Base-by-base conservation (phyloP, 2,888 invertebrate genomes). In the Ochropacha duplaris region DNA sequence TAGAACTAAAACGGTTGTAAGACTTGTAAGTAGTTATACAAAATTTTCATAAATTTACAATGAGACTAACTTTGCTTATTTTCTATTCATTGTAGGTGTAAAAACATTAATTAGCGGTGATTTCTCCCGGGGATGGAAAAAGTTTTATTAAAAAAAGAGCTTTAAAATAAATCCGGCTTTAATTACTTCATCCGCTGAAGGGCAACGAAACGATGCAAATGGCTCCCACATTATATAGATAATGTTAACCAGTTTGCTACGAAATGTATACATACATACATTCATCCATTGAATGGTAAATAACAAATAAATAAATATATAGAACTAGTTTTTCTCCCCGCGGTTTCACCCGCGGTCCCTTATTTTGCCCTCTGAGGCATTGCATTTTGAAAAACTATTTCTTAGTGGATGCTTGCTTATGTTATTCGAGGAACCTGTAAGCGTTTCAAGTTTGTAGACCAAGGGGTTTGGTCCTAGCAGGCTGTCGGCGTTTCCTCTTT, bases 71-170 rank as follows among this genome's bases (percentile, higher is more conserved):
- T 64, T 57, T 64, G 71, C 56, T 54, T 64, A 56, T 62, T 28
- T 9, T 36, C n/a, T 36, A 62, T 71, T 67, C 57, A 69, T 68
- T 73, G 65, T 54, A 36, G 36, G 24, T 57, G 57, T 62, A 59
- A 61, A 68, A 68, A 64, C 59, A 62, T 64, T 58, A 58, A 65
- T 66, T 70, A 64, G 67, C 61, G 54, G 57, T 65, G 65, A 77
- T 74, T 77, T 74, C 72, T 66, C 75, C 59, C 9, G 62, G 50
- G 72, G 54, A 59, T 54, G 31, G 31, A 3, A 55, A 57, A 44
- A n/a, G 36, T 36, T 39, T 52, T 49, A 31, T 51, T 44, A 50
- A 24, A 34, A 51, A 56, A 36, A 51, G 28, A n/a, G n/a, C n/a
- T 39, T 56, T 39, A 36, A 50, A 22, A 19, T 51, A 26, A 28